phyloP scores from a whole-genome alignment of 2,888 invertebrate genomes.

The Xanthia togata region DNA sequence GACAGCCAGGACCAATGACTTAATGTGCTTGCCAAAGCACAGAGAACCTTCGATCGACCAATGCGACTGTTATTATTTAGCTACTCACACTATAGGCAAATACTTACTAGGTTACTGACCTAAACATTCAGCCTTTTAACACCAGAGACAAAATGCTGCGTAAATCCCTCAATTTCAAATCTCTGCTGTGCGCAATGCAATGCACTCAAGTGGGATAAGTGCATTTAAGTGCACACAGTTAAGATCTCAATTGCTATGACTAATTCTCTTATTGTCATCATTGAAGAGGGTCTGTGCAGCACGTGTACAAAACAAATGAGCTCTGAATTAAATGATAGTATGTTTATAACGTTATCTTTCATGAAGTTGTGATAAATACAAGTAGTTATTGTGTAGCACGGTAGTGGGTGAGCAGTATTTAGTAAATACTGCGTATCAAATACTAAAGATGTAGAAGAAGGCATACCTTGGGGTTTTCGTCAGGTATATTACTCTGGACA shows the following conservation, averaged over 20 bases:
- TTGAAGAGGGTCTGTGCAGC: conserved; percentile 8
- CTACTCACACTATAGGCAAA: neutral
- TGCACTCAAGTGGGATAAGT: conserved; percentile 21
- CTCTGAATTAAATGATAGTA: too few relatives aligned
- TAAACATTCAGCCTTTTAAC: neutral
- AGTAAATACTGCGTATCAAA: too few relatives aligned
- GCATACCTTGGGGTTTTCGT: too few relatives aligned
- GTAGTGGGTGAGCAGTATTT: neutral
- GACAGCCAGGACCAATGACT: too few relatives aligned
- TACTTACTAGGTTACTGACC: neutral
- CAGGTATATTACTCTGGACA: too few relatives aligned
- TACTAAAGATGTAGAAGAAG: too few relatives aligned
- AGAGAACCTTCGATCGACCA: too few relatives aligned
- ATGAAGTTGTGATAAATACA: neutral
- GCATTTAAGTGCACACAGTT: conserved; percentile 1
- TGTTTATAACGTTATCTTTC: conserved; percentile 18
- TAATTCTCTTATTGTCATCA: conserved; percentile 19
- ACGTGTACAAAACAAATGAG: conserved; percentile 28
- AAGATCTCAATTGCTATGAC: conserved; percentile 21
- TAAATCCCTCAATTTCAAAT: neutral
- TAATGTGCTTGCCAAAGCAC: too few relatives aligned
- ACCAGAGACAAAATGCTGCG: neutral
- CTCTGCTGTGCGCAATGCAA: neutral
- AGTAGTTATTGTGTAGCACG: conserved; percentile 11
- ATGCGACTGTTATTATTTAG: too few relatives aligned